Evolutionary conservation across 2,113 vertebrate genomes (phyloP).

Genomic region (Turnix velox): DNA sequence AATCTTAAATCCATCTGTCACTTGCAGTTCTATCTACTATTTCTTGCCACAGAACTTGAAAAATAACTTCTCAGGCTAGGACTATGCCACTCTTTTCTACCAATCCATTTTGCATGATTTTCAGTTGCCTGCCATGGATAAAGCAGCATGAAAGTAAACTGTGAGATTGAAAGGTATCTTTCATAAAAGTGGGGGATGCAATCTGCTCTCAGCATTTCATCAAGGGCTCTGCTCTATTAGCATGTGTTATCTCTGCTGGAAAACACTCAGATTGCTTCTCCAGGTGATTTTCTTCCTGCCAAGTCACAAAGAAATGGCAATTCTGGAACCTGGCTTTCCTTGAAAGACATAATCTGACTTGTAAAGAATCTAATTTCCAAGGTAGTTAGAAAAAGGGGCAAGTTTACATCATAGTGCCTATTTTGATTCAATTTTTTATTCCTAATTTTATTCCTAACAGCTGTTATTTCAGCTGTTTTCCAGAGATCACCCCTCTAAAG

Average conservation of each 20-base stretch:
- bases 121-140: background rate
- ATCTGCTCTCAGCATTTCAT: background rate
- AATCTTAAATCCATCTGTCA: background rate
- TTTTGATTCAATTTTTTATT: background rate
- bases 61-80: background rate
- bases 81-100: background rate
- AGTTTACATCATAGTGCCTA: background rate
- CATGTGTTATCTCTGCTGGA: slow-evolving; percentile 14
- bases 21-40: background rate
- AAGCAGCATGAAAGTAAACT: background rate
- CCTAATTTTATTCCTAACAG: background rate
- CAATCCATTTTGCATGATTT: background rate
- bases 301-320: background rate
- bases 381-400: background rate
- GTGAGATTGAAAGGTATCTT: background rate
- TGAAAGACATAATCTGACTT: background rate
- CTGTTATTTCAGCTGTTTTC: background rate
- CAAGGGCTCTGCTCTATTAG: background rate
- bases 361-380: background rate
- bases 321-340: background rate
- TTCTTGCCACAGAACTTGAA: background rate
- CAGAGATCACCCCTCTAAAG: background rate
- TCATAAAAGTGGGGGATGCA: background rate
- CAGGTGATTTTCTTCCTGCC: background rate
- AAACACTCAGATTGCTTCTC: background rate